phyloP scores from a whole-genome alignment of 2,888 invertebrate genomes.

The Agrochola macilenta region DNA sequence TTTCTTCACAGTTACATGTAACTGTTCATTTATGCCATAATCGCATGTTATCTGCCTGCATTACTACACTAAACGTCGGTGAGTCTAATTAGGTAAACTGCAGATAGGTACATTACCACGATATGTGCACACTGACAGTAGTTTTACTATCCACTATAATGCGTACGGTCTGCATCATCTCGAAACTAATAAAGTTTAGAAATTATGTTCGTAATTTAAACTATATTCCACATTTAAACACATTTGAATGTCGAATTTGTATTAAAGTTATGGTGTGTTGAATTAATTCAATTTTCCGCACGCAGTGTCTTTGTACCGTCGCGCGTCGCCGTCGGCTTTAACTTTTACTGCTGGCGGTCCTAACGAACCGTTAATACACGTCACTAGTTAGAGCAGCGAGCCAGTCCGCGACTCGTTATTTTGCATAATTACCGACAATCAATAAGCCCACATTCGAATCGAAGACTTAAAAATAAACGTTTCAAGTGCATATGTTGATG shows the following conservation, averaged over 20 bases:
- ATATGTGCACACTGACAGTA: constrained; percentile 56
- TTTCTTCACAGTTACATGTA: constrained; percentile 67
- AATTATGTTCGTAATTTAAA: constrained; percentile 25
- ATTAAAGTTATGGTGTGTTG: constrained; percentile 37
- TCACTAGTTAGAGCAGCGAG: constrained; percentile 79
- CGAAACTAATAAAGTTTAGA: constrained; percentile 23
- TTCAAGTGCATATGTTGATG: constrained; percentile 54
- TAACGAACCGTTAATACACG: constrained; percentile 79
- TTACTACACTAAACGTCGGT: constrained; percentile 59
- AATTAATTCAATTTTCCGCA: constrained; percentile 67
- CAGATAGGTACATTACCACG: constrained; percentile 61
- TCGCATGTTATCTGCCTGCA: constrained; percentile 59
- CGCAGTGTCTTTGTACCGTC: constrained; percentile 69
- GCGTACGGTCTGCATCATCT: constrained; percentile 45
- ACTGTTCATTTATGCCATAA: constrained; percentile 66
- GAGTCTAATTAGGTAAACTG: constrained; percentile 65
- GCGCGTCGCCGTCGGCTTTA: constrained; percentile 53
- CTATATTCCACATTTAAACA: constrained; percentile 32
- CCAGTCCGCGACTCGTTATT: constrained; percentile 76
- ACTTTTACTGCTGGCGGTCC: constrained; percentile 65
- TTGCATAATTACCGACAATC: constrained; percentile 87
- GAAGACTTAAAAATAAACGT: constrained; percentile 68
- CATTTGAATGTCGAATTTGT: constrained; percentile 15
- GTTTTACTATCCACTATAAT: constrained; percentile 58
- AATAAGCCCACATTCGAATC: constrained; percentile 82